phyloP scores from a whole-genome alignment of 2,888 invertebrate species.

The Cerceris ruficornis region DNA sequence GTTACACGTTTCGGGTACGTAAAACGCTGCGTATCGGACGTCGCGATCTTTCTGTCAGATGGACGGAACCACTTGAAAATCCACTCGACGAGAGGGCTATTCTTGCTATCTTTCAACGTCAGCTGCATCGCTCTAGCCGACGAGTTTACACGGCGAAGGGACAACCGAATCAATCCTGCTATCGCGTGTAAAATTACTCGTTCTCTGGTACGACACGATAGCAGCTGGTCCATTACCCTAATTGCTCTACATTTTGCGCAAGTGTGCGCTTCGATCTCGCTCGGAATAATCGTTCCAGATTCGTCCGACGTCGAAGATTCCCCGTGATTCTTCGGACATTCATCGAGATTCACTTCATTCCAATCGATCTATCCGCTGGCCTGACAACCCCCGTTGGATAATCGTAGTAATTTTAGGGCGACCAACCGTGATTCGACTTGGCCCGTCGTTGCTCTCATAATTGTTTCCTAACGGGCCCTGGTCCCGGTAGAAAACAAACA shows the following conservation, averaged over 20 bases:
- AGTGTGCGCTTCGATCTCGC: neutral
- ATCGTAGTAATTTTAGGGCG: constrained; percentile 61
- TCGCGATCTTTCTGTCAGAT: constrained; percentile 50
- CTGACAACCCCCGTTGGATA: constrained; percentile 17
- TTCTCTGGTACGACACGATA: constrained; percentile 31
- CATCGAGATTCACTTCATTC: neutral
- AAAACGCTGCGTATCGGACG: constrained; percentile 33
- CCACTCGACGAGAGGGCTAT: constrained; percentile 51
- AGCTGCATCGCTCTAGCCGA: constrained; percentile 30
- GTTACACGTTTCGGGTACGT: constrained; percentile 13
- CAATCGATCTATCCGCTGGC: neutral
- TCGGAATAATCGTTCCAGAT: neutral
- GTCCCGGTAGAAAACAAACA: constrained; percentile 74
- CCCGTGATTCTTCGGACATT: neutral
- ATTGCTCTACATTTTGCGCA: constrained; percentile 3
- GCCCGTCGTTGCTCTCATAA: constrained; percentile 66
- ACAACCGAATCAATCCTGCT: constrained; percentile 48
- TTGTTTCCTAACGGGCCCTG: constrained; percentile 77
- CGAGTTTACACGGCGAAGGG: neutral
- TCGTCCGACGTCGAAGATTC: too few species aligned
- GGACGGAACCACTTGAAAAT: constrained; percentile 54
- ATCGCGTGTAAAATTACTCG: constrained; percentile 37
- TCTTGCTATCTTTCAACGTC: constrained; percentile 38
- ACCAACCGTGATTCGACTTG: constrained; percentile 59
- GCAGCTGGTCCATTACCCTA: constrained; percentile 47